phyloP scores from a whole-genome alignment of 2,888 invertebrate species.

The Caenorhabditis virilis region DNA sequence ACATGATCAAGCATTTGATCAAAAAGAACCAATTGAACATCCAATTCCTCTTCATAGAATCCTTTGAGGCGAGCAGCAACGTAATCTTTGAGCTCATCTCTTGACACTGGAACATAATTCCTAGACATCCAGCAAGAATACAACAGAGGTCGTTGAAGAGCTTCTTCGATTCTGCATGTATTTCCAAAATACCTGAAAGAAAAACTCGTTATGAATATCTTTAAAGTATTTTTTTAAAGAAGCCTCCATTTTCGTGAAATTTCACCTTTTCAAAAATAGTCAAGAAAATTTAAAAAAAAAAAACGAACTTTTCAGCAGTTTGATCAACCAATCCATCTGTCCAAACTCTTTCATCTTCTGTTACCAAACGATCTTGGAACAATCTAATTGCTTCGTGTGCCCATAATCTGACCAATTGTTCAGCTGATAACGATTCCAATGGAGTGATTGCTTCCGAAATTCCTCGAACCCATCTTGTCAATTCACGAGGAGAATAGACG shows the following conservation, averaged over 20 bases:
- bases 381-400: slow-evolving; percentile 96
- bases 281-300: too few relatives aligned
- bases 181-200: slow-evolving; percentile 81
- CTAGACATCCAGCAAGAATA: slow-evolving; percentile 99
- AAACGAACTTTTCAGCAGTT: slow-evolving; percentile 74
- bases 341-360: slow-evolving; percentile 92
- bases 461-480: slow-evolving; percentile 98
- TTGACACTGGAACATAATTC: slow-evolving; percentile 92
- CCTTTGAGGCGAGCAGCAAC: slow-evolving; percentile 93
- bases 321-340: slow-evolving; percentile 95
- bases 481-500: slow-evolving; percentile 94
- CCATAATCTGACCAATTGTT: slow-evolving; percentile 96
- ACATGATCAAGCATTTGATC: slow-evolving; percentile 99
- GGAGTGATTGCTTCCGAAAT: slow-evolving; percentile 97
- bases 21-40: slow-evolving; percentile 95
- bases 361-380: slow-evolving; percentile 88
- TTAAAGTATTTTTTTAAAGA: neutral
- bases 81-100: slow-evolving; percentile 92
- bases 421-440: slow-evolving; percentile 85
- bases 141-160: slow-evolving; percentile 89
- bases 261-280: too few relatives aligned
- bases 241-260: too few relatives aligned
- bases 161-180: slow-evolving; percentile 74
- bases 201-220: neutral
- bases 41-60: slow-evolving; percentile 98